phyloP scores from a whole-genome alignment of 2,113 vertebrate species.

The Lasiurus cinereus region DNA sequence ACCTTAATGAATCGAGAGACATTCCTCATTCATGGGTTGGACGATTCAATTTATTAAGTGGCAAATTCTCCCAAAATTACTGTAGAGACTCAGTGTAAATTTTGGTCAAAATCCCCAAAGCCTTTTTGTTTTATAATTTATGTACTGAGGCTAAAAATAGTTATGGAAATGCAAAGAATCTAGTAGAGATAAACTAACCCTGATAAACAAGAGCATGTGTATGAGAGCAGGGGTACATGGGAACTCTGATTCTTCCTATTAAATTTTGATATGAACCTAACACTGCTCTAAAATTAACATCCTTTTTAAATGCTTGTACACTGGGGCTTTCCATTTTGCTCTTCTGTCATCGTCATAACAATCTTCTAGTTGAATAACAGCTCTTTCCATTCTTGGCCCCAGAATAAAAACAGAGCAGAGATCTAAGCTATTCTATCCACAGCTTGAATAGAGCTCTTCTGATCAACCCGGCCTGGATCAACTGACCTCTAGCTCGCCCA shows the following conservation, averaged over 20 bases:
- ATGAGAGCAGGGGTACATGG: not conserved
- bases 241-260: not conserved
- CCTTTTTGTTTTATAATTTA: not conserved
- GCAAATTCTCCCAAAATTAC: constrained; percentile 18
- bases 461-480: not conserved
- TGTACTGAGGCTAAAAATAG: not conserved
- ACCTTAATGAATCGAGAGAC: not conserved
- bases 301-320: not conserved
- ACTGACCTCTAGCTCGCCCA: not conserved
- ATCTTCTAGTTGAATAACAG: not conserved
- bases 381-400: not conserved
- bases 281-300: not conserved
- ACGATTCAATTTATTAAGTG: not conserved
- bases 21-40: not conserved
- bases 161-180: not conserved
- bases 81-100: not conserved
- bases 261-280: not conserved
- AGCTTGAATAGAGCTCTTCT: not conserved
- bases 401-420: not conserved
- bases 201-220: not conserved
- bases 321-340: accelerated
- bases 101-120: not conserved
- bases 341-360: not conserved
- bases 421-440: not conserved
- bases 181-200: not conserved